Evolutionary conservation across 2,113 vertebrate species (phyloP).

Genomic region (Apistogramma diplotaenia): DNA sequence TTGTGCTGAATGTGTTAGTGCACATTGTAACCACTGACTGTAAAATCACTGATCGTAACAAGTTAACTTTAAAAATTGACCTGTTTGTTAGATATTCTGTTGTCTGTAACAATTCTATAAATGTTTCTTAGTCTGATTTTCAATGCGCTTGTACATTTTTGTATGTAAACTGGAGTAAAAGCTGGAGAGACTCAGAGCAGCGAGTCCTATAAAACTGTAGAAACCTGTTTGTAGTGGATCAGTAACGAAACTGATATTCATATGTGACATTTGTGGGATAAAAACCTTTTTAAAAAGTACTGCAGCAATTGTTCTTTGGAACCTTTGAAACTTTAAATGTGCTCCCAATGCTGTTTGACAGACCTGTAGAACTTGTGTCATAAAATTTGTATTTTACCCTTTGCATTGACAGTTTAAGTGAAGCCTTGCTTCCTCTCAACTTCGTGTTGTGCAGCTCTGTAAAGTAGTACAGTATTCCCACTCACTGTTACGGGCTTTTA

Average conservation of each 20-base stretch:
- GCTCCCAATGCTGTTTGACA: not conserved
- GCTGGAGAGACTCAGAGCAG: not conserved
- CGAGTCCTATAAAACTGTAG: not conserved
- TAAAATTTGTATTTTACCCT: not conserved
- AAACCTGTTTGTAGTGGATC: not conserved
- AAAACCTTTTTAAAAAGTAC: not conserved
- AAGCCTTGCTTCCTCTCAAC: not conserved
- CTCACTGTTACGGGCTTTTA: slow-evolving; percentile 26
- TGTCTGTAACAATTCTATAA: too few relatives aligned
- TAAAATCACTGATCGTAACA: too few relatives aligned
- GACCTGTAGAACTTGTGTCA: not conserved
- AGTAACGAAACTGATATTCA: not conserved
- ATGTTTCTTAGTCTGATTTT: too few relatives aligned
- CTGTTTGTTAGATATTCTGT: too few relatives aligned
- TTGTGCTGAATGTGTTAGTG: too few relatives aligned
- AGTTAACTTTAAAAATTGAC: too few relatives aligned
- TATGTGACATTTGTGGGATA: not conserved
- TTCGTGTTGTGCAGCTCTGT: not conserved
- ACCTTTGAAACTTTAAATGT: not conserved
- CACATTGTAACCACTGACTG: too few relatives aligned
- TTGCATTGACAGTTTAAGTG: not conserved
- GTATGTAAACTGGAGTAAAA: not conserved
- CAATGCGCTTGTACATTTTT: too few relatives aligned
- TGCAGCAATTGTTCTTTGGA: not conserved
- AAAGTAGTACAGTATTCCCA: not conserved